Conservation (phyloP, 2,113 vertebrate genomes). For the Pterocles orientalis region DNA sequence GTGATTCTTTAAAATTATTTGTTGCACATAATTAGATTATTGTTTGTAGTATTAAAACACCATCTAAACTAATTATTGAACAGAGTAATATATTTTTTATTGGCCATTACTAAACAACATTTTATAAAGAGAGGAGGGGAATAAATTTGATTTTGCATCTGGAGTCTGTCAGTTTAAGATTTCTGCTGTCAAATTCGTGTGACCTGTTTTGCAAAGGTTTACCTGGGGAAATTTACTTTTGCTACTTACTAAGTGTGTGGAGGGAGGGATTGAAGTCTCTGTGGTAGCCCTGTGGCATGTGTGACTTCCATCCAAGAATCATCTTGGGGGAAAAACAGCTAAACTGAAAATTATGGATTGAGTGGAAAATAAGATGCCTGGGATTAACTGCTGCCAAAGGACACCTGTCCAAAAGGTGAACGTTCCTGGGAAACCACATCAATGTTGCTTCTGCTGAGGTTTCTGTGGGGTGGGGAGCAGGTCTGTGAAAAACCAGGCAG, state of each 20-base stretch:
- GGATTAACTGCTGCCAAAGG: neutral
- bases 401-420: neutral
- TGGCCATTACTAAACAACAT: neutral
- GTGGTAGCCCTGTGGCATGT: neutral
- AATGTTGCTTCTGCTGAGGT: neutral
- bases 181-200: neutral
- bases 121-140: neutral
- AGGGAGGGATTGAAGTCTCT: neutral
- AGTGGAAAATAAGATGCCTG: neutral
- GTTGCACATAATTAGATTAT: neutral
- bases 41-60: neutral
- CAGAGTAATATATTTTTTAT: neutral
- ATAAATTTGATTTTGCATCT: neutral
- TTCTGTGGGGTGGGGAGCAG: neutral
- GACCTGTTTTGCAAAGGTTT: neutral
- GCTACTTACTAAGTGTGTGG: neutral
- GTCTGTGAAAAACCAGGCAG: neutral
- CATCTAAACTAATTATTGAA: neutral
- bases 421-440: neutral
- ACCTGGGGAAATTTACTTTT: neutral
- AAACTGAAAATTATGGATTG: neutral
- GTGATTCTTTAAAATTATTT: neutral
- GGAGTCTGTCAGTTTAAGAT: neutral
- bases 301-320: neutral
- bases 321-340: neutral